A percentile compares a stretch with the other conserved stretches of the same genome.
Evolutionary conservation across 2,113 vertebrate genomes (phyloP).

Genomic region (Junco hyemalis): DNA sequence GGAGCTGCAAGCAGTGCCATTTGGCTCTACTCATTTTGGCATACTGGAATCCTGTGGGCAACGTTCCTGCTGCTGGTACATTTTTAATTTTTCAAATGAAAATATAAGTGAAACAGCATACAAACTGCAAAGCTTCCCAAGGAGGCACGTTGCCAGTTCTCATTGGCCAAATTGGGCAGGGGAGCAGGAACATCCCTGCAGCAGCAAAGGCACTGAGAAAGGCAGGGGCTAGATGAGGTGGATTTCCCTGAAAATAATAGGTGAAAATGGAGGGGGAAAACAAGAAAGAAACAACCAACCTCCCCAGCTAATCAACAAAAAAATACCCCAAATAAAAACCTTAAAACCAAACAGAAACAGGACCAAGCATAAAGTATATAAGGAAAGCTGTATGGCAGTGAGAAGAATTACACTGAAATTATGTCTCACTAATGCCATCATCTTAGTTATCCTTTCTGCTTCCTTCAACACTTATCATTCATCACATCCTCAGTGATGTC

Average conservation of each 20-base stretch:
- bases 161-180: neutral
- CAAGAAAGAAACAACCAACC: neutral
- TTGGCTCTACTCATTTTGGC: neutral
- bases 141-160: neutral
- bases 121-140: neutral
- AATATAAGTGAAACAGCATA: neutral
- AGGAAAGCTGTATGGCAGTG: neutral
- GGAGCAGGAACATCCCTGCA: neutral
- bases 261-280: neutral
- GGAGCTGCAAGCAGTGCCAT: neutral
- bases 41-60: neutral
- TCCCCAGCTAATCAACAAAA: neutral
- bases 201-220: neutral
- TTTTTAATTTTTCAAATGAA: neutral
- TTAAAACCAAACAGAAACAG: neutral
- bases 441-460: neutral
- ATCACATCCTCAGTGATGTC: neutral
- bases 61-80: rapidly evolving
- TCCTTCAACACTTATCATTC: neutral
- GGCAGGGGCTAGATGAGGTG: neutral
- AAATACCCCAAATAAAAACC: neutral
- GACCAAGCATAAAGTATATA: neutral
- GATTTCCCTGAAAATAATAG: neutral
- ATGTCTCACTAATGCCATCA: neutral
- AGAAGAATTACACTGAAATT: neutral